A percentile compares a stretch with the other conserved stretches of the same genome.
Conservation (phyloP, 2,113 vertebrate genomes). For the Corythoichthys intestinalis region DNA sequence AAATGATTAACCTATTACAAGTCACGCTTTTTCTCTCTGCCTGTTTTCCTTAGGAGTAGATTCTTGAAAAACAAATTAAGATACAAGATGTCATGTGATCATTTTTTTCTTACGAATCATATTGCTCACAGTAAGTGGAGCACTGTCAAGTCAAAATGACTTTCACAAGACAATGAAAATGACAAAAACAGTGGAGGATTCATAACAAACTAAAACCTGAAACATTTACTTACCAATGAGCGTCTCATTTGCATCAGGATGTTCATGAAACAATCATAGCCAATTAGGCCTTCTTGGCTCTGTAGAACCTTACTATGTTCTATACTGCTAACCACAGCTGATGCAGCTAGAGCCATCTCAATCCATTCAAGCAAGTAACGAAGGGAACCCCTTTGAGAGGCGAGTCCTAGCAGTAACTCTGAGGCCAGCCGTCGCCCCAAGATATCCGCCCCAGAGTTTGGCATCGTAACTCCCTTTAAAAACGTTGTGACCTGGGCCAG, state of each 20-base stretch:
- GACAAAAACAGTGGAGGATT: not conserved
- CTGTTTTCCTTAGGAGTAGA: not conserved
- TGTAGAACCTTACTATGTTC: conserved; percentile 77
- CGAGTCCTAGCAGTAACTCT: conserved; percentile 89
- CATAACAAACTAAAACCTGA: not conserved
- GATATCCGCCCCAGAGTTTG: conserved; percentile 91
- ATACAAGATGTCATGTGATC: not conserved
- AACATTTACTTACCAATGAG: conserved; percentile 81
- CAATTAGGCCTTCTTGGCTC: conserved; percentile 88
- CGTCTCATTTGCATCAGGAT: conserved; percentile 96
- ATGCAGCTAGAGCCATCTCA: conserved; percentile 92
- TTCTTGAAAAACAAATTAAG: not conserved
- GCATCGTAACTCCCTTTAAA: conserved; percentile 94
- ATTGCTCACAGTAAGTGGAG: not conserved
- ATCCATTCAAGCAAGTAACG: conserved; percentile 90
- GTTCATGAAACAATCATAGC: conserved; percentile 95
- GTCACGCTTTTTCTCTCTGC: not conserved
- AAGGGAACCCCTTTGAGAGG: conserved; percentile 90
- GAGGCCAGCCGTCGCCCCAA: conserved; percentile 89
- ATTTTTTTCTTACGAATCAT: not conserved
- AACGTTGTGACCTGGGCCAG: conserved; percentile 93
- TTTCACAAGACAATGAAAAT: not conserved
- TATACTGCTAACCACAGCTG: conserved; percentile 84
- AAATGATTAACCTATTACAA: not conserved
- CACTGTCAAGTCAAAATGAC: not conserved